Conservation (phyloP, 2,113 vertebrate species). For the Rhabdornis inornatus region DNA sequence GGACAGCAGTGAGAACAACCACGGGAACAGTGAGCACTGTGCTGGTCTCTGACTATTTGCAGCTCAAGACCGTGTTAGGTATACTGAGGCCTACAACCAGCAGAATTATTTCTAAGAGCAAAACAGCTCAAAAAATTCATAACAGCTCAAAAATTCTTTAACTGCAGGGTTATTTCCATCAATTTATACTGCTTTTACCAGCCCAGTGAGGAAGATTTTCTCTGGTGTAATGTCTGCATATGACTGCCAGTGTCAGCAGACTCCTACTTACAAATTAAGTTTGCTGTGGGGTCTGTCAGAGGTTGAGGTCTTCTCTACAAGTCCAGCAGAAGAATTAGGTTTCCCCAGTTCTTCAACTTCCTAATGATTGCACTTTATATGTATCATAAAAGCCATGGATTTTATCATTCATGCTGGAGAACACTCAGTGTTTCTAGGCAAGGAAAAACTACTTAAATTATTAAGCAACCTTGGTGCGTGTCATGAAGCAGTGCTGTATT, state of each 20-base stretch:
- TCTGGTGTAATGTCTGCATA: not conserved
- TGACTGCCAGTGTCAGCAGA: not conserved
- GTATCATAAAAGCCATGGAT: not conserved
- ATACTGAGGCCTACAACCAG: not conserved
- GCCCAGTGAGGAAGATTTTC: not conserved
- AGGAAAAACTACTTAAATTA: not conserved
- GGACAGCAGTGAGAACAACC: fast-evolving
- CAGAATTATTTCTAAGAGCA: not conserved
- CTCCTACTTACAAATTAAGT: not conserved
- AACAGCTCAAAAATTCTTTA: not conserved
- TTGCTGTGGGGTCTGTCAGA: not conserved
- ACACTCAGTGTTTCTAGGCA: not conserved
- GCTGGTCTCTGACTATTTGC: not conserved
- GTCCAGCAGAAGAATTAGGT: not conserved
- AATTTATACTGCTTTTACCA: not conserved
- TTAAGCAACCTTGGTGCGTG: not conserved
- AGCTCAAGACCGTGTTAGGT: not conserved
- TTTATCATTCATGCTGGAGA: not conserved
- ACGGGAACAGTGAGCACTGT: fast-evolving
- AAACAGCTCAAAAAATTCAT: not conserved
- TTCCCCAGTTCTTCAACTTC: not conserved
- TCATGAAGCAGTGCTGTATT: not conserved
- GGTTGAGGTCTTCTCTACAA: not conserved
- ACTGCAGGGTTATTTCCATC: not conserved
- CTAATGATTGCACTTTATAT: not conserved